Base-by-base conservation (phyloP, 2,113 vertebrate species). In the Otocyon megalotis region DNA sequence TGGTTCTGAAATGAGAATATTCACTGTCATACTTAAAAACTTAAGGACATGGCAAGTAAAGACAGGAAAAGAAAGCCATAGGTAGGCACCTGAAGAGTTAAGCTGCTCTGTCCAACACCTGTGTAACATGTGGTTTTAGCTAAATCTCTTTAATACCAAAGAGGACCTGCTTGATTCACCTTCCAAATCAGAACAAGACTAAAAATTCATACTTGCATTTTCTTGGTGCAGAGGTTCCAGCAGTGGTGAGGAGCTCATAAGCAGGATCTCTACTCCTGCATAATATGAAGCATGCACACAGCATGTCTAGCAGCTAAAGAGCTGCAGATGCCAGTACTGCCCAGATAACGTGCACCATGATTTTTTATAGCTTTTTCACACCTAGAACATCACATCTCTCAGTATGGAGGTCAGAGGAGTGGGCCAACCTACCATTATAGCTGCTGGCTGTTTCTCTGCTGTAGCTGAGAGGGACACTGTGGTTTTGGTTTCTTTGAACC, bases 271-370 rank as follows among this genome's bases (percentile, higher is more conserved):
- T 99, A 98, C 99, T 99, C 98, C 99, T 99, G 98, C 99, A 99
- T 94, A 99, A 95, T 84, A 99, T 99, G 35, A 99, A 98, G 96
- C 99, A 99, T 4, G 99, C 99, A 93, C 99, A 99, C 97, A 99
- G 97, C 99, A 99, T 99, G 93, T 99, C 99, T 98, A 99, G 98
- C 96, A 99, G 99, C 99, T 99, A 92, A 98, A 99, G 99, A 37
- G 99, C 99, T 94, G 99, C 99, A 98, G 99, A 99, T 1, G 99
- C 99, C 97, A 99, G 96, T 0, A 99, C 99, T 65, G 99, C 99
- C 99, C 99, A 99, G 98, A 99, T 99, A 87, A 99, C 99, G 50
- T 99, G 99, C 99, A 99, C 99, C 99, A 99, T 99, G 88, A 99
- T 99, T 97, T 99, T 99, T 90, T 99, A 99, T 63, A 99, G 98